Evolutionary conservation across 2,888 invertebrate species (phyloP), one percentile per base, ranked within the genome.

Genomic region (Ramazzottius varieornatus): DNA sequence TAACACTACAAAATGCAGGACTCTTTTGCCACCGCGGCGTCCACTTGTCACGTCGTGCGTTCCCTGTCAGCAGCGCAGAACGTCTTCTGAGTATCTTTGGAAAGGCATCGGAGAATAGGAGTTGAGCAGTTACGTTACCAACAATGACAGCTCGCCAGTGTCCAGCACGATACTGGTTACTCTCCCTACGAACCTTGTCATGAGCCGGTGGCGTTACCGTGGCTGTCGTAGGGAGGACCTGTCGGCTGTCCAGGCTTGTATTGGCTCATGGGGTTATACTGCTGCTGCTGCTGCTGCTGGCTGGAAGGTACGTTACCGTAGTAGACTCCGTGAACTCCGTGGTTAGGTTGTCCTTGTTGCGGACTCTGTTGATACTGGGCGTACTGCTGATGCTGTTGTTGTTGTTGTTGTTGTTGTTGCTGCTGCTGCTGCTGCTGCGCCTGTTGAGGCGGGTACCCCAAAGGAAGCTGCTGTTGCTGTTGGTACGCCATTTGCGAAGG

Each of bases 71-170:
- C 8, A n/a, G n/a, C n/a, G n/a, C n/a, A n/a, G n/a, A n/a, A n/a
- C n/a, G n/a, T n/a, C n/a, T n/a, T n/a, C n/a, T 54, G 54, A 54
- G 54, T 54, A 54, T 54, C 54, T 54, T 54, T 54, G 54, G 54
- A 54, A 54, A 54, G 54, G 54, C 54, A 54, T 54, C 54, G 54
- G 54, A 54, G 54, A 29, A 54, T 4, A 54, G n/a, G 24, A 8
- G 40, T 13, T 40, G 13, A 40, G 40, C 8, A 40, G 8, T 40
- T 20, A 40, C 8, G 20, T 20, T 40, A 20, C 40, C 20, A 20
- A 40, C 13, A 40, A 40, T 13, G 20, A 40, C 40, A 40, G 8
- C 8, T 20, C 20, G 40, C n/a, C n/a, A n/a, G n/a, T n/a, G n/a
- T n/a, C n/a, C n/a, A n/a, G n/a, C n/a, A n/a, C n/a, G n/a, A n/a